These are phyloP conservation scores for Idaea dimidiata DNA, from an alignment of 2,888 invertebrate genomes.

Conservation along the genomic window DNA sequence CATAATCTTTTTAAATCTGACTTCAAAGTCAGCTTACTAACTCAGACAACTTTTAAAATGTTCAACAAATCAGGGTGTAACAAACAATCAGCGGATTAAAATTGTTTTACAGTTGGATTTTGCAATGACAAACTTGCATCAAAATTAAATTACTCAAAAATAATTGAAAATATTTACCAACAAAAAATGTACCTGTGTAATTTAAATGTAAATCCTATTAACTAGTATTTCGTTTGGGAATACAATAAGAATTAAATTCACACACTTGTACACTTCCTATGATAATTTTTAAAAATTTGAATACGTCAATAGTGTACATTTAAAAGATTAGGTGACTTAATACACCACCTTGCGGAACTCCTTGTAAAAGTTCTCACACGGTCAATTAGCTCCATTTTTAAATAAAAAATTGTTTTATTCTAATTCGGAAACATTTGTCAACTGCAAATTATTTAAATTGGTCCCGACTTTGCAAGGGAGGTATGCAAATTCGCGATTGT, in stretches of 20 bases:
- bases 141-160: neutral
- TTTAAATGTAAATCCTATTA: conserved; percentile 22
- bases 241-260: conserved; percentile 45
- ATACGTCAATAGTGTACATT: conserved; percentile 49
- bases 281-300: conserved; percentile 46
- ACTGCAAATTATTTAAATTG: conserved; percentile 71
- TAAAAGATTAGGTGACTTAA: conserved; percentile 36
- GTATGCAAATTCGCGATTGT: conserved; percentile 62
- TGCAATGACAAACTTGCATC: neutral
- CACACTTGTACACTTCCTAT: conserved; percentile 52
- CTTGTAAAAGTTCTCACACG: conserved; percentile 51
- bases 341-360: conserved; percentile 24
- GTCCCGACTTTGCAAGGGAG: conserved; percentile 45
- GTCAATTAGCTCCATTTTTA: conserved; percentile 61
- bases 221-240: conserved; percentile 49
- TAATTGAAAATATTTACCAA: conserved; percentile 11
- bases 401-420: conserved; percentile 55
- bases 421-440: conserved; percentile 63
- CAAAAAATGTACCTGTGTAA: conserved; percentile 24
- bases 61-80: neutral
- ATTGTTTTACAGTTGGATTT: neutral
- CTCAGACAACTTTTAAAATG: too few species aligned
- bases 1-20: too few species aligned
- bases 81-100: neutral
- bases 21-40: too few species aligned